phyloP scores from a whole-genome alignment of 2,888 invertebrate species.

The Blomia tropicalis region DNA sequence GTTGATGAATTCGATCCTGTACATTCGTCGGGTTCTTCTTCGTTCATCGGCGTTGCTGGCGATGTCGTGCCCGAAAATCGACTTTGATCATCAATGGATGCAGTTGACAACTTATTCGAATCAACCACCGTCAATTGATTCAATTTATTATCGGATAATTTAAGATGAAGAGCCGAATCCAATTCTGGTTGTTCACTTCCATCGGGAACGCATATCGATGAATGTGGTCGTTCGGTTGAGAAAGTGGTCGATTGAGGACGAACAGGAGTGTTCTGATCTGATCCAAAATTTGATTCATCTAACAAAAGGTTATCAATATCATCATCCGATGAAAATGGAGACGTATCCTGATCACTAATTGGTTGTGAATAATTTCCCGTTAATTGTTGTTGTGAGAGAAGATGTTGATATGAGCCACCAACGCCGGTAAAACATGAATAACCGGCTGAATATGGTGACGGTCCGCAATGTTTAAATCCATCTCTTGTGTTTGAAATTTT shows the following conservation, averaged over 20 bases:
- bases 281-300: not conserved
- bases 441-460: not conserved
- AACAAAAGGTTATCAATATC: not conserved
- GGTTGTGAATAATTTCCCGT: not conserved
- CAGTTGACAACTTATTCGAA: conserved; percentile 6
- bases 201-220: not conserved
- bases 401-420: not conserved
- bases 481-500: not conserved
- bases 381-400: not conserved
- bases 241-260: not conserved
- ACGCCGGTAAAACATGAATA: conserved; percentile 8
- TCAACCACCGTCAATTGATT: conserved; percentile 5
- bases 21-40: not conserved
- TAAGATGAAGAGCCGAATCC: not conserved
- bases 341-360: not conserved
- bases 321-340: not conserved
- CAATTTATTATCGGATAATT: not conserved
- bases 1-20: not conserved
- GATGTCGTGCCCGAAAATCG: conserved; percentile 1
- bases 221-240: not conserved
- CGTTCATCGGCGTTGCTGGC: not conserved
- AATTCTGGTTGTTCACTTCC: not conserved
- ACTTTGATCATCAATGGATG: conserved; percentile 5
- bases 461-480: too few relatives aligned
- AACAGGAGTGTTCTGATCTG: not conserved